These are phyloP conservation scores for Ornithoptera alexandrae DNA, from an alignment of 2,888 invertebrate genomes.

Conservation along the genomic window DNA sequence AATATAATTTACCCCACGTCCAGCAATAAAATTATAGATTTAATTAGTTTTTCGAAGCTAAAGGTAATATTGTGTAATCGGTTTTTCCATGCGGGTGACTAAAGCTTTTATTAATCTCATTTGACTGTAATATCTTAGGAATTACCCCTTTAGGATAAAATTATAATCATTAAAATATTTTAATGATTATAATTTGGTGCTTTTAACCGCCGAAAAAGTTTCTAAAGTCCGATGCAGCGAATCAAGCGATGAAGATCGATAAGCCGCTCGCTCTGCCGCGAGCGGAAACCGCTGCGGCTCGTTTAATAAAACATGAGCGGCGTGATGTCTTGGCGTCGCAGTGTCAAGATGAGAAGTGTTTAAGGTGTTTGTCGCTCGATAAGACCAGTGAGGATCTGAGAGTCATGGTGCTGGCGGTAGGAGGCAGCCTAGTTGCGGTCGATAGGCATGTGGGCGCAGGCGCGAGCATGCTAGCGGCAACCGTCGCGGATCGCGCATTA, in stretches of 20 bases:
- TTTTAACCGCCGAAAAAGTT: conserved; percentile 12
- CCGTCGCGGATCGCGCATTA: conserved; percentile 44
- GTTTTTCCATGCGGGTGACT: no score
- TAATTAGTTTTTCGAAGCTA: no score
- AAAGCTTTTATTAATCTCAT: no score
- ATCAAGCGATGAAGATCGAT: conserved; percentile 33
- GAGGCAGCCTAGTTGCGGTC: conserved; percentile 59
- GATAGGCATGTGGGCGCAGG: conserved; percentile 62
- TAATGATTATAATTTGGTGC: no score
- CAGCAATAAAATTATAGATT: no score
- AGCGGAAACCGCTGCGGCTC: background rate
- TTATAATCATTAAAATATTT: no score
- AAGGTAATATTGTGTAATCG: no score
- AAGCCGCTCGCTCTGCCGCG: background rate
- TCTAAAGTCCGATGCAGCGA: background rate
- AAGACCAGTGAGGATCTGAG: conserved; percentile 59
- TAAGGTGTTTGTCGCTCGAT: conserved; percentile 59
- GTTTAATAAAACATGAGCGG: conserved; percentile 48
- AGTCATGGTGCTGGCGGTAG: conserved; percentile 52
- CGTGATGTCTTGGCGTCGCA: conserved; percentile 43
- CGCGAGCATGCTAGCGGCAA: conserved; percentile 47
- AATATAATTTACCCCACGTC: no score
- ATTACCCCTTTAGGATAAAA: no score
- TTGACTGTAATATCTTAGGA: no score
- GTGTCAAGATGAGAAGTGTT: conserved; percentile 51